Conservation (phyloP, 2,888 invertebrate species). For the Mycalesis mineus region DNA sequence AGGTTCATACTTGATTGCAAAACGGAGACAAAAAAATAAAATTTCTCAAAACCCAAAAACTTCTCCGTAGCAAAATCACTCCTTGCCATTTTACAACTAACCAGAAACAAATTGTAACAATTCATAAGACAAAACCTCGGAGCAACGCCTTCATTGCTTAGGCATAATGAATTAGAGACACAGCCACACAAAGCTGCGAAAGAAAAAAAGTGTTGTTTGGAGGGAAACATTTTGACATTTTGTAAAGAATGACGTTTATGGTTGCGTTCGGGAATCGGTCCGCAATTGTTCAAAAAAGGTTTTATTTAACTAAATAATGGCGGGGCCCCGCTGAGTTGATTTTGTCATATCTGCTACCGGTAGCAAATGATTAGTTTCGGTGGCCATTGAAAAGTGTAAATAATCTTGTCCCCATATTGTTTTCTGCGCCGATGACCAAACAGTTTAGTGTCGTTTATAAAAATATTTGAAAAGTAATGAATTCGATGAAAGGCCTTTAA, state of each 20-base stretch:
- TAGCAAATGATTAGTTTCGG: conserved; percentile 75
- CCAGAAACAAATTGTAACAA: conserved; percentile 63
- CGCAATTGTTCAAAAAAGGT: conserved; percentile 65
- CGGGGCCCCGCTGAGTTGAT: conserved; percentile 53
- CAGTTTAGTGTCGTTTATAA: conserved; percentile 10
- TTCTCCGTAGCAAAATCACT: conserved; percentile 19
- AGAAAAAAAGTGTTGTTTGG: conserved; percentile 41
- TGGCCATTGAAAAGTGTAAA: conserved; percentile 64
- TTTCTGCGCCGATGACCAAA: conserved; percentile 38
- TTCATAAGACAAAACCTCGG: conserved; percentile 36
- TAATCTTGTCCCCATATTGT: conserved; percentile 54
- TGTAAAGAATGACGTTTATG: conserved; percentile 51
- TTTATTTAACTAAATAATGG: conserved; percentile 44
- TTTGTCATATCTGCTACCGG: conserved; percentile 59
- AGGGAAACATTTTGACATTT: conserved; percentile 67
- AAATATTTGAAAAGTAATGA: background rate
- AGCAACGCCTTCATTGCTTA: conserved; percentile 24
- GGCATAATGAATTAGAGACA: conserved; percentile 49
- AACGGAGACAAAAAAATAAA: background rate
- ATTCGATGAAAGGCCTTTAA: conserved; percentile 1
- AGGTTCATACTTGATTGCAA: background rate
- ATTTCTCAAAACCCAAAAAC: conserved; percentile 16
- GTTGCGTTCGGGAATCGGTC: conserved; percentile 54
- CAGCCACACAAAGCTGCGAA: conserved; percentile 43
- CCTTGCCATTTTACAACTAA: conserved; percentile 23